These are phyloP conservation scores for Trichomalopsis sarcophagae DNA, from an alignment of 1,140 invertebrate species.

Conservation along the genomic window DNA sequence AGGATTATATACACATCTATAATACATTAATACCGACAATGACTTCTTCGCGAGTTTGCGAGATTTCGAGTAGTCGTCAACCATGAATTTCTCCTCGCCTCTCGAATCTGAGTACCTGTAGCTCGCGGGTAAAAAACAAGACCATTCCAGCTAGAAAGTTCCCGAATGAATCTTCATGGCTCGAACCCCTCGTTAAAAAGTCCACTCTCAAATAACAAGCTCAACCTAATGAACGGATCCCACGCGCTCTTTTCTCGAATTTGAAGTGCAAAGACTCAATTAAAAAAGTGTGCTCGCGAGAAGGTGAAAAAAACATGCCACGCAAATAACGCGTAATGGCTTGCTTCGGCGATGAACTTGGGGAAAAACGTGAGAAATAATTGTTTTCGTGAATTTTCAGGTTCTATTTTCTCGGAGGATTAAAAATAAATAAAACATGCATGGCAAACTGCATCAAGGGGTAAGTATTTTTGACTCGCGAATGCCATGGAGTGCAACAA, in stretches of 20 bases:
- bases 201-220: not conserved
- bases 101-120: not conserved
- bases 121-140: not conserved
- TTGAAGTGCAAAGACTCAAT: not conserved
- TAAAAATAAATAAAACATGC: not conserved
- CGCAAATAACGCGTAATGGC: not conserved
- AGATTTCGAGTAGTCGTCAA: too few relatives aligned
- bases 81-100: not conserved
- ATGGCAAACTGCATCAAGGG: not conserved
- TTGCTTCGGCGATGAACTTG: not conserved
- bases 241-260: not conserved
- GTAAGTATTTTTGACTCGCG: not conserved
- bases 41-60: too few relatives aligned
- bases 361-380: not conserved
- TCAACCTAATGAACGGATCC: not conserved
- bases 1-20: not conserved
- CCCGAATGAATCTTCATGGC: not conserved
- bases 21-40: not conserved
- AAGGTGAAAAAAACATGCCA: not conserved
- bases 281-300: not conserved
- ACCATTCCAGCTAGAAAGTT: not conserved
- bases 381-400: not conserved
- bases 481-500: not conserved
- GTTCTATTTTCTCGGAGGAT: not conserved
- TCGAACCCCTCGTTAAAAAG: not conserved